phyloP scores from a whole-genome alignment of 2,888 invertebrate species.

The Eupithecia abbreviata region DNA sequence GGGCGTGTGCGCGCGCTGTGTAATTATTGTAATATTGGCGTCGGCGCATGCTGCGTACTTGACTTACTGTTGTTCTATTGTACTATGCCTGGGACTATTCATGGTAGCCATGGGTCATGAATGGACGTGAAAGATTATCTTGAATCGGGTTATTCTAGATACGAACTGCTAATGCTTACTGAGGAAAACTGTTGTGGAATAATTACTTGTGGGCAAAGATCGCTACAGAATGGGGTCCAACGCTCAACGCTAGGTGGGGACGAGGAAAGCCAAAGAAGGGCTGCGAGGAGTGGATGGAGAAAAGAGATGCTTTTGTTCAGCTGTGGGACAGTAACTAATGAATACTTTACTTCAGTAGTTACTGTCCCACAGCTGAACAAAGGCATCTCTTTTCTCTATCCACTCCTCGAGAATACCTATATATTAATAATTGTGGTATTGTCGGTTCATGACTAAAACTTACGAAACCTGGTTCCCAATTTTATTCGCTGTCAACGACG shows the following conservation, averaged over 20 bases:
- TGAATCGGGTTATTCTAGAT: background rate
- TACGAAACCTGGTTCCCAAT: too few relatives aligned
- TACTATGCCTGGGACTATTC: constrained; percentile 35
- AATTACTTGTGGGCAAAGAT: background rate
- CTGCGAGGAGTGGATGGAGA: too few relatives aligned
- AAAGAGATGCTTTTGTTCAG: too few relatives aligned
- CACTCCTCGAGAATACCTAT: too few relatives aligned
- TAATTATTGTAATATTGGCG: constrained; percentile 80
- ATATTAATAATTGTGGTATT: too few relatives aligned
- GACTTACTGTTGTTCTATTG: constrained; percentile 48
- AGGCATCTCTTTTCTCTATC: too few relatives aligned
- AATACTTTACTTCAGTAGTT: too few relatives aligned
- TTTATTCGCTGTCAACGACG: background rate
- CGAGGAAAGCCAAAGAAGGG: background rate
- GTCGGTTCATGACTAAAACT: too few relatives aligned
- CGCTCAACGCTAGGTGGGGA: background rate
- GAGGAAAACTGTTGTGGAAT: background rate
- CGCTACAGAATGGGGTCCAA: background rate
- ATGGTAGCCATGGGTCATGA: constrained; percentile 34
- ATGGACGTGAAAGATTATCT: constrained; percentile 27
- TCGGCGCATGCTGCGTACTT: constrained; percentile 51
- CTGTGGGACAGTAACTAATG: too few relatives aligned
- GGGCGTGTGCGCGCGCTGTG: constrained; percentile 68
- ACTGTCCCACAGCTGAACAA: too few relatives aligned
- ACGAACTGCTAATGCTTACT: background rate